Evolutionary conservation across 2,797 vertebrate genomes (phyloP).

Genomic region (Microctenopoma lineatum): DNA sequence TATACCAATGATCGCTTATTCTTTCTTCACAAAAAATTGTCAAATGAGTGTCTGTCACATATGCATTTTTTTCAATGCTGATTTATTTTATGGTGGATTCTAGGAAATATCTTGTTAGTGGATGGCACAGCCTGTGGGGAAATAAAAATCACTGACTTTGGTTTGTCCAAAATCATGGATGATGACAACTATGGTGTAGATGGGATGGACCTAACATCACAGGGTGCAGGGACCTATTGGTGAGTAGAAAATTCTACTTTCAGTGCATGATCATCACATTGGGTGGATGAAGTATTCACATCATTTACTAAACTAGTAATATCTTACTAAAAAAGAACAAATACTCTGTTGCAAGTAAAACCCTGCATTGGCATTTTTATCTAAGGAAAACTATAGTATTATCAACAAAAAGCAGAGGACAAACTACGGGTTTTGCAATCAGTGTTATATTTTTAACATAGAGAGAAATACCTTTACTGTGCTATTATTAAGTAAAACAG

Average conservation of each 20-base stretch:
- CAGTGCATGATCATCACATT: background rate
- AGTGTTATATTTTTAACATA: background rate
- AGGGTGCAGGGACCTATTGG: constrained; percentile 99
- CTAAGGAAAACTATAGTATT: too few relatives aligned
- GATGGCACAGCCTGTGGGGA: constrained; percentile 98
- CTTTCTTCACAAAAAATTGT: background rate
- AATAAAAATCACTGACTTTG: constrained; percentile 99
- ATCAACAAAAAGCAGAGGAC: too few relatives aligned
- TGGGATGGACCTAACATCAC: constrained; percentile 98
- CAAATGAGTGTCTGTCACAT: background rate
- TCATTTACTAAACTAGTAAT: background rate
- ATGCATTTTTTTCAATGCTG: background rate
- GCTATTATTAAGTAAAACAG: background rate
- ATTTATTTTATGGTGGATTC: constrained; percentile 17
- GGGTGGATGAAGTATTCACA: background rate
- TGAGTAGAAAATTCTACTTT: constrained; percentile 67
- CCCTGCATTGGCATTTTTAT: too few relatives aligned
- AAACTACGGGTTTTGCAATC: background rate
- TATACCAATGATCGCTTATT: background rate
- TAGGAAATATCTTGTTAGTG: constrained; percentile 98
- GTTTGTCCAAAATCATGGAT: constrained; percentile 99
- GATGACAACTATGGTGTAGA: constrained; percentile 99
- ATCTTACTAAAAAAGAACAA: background rate
- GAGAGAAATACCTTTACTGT: background rate
- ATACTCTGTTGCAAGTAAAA: background rate